A percentile compares a stretch with the other conserved stretches of the same genome.
Evolutionary conservation across 2,888 invertebrate genomes (phyloP).

Genomic region (Hypselothyrea guttata): DNA sequence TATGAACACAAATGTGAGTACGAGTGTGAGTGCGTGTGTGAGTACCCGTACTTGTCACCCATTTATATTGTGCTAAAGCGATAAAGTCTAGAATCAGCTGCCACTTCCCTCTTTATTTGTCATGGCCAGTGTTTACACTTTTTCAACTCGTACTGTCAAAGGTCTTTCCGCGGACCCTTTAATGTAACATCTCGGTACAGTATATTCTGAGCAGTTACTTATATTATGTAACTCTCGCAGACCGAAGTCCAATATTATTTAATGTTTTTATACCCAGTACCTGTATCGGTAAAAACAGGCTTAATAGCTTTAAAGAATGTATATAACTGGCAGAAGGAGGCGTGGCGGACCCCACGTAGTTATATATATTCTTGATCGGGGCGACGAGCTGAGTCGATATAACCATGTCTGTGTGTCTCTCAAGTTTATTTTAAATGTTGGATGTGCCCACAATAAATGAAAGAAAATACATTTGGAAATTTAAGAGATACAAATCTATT

Average conservation of each 20-base stretch:
- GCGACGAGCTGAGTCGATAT: too few relatives aligned
- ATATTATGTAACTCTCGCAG: not conserved
- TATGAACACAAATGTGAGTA: constrained; percentile 16
- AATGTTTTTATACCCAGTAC: too few relatives aligned
- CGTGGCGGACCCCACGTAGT: too few relatives aligned
- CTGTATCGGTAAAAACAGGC: too few relatives aligned
- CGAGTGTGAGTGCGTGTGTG: constrained; percentile 16
- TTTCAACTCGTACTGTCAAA: constrained; percentile 52
- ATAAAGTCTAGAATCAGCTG: constrained; percentile 47
- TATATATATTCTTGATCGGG: too few relatives aligned
- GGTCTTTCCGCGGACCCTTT: constrained; percentile 25
- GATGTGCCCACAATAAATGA: too few relatives aligned
- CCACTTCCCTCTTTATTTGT: constrained; percentile 46
- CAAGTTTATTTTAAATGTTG: too few relatives aligned
- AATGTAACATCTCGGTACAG: not conserved
- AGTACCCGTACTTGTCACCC: constrained; percentile 17
- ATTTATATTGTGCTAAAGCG: constrained; percentile 28
- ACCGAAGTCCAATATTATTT: not conserved
- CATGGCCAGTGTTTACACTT: constrained; percentile 66
- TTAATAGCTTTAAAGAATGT: too few relatives aligned
- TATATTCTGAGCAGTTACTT: constrained; percentile 7
- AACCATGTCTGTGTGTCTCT: too few relatives aligned
- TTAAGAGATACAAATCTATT: too few relatives aligned
- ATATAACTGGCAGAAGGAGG: too few relatives aligned
- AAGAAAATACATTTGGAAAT: too few relatives aligned